Evolutionary conservation across 2,888 invertebrate species (phyloP).

Genomic region (Platerodrilus igneus): DNA sequence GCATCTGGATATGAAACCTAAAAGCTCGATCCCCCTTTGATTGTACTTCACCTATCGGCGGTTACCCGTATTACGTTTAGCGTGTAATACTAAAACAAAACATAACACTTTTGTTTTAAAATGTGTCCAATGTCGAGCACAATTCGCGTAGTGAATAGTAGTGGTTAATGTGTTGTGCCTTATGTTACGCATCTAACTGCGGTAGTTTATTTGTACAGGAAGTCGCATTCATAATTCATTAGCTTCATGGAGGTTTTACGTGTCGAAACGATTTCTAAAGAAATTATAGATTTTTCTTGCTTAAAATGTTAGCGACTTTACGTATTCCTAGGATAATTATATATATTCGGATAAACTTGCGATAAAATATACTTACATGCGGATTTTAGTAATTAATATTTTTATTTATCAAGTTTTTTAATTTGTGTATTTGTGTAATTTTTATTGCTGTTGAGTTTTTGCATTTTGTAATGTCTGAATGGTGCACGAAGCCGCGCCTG

Average conservation of each 20-base stretch:
- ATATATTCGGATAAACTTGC: too few relatives aligned
- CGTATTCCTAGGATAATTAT: too few relatives aligned
- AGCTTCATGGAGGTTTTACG: too few relatives aligned
- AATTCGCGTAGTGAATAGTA: slow-evolving; percentile 2
- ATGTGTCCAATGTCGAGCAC: slow-evolving; percentile 7
- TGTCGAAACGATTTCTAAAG: too few relatives aligned
- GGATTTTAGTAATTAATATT: neutral
- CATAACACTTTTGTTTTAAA: slow-evolving; percentile 34
- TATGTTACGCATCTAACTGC: too few relatives aligned
- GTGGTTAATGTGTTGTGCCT: slow-evolving; percentile 17
- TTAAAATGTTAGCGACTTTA: too few relatives aligned
- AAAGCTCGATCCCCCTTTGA: slow-evolving; percentile 36
- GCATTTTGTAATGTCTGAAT: too few relatives aligned
- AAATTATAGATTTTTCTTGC: too few relatives aligned
- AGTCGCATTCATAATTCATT: too few relatives aligned
- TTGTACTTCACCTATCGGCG: slow-evolving; percentile 42
- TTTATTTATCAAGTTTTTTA: slow-evolving; percentile 6
- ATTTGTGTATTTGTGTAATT: slow-evolving; percentile 18
- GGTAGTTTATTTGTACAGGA: too few relatives aligned
- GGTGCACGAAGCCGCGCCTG: slow-evolving; percentile 46
- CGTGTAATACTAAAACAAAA: slow-evolving; percentile 34
- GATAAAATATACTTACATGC: too few relatives aligned
- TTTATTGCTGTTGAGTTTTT: slow-evolving; percentile 27
- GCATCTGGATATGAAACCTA: slow-evolving; percentile 29
- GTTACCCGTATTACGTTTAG: slow-evolving; percentile 36